Percentiles rank a stretch among this genome's conserved stretches.
These are phyloP conservation scores for Dioctria rufipes DNA, from an alignment of 2,888 invertebrate genomes.

Conservation along the genomic window DNA sequence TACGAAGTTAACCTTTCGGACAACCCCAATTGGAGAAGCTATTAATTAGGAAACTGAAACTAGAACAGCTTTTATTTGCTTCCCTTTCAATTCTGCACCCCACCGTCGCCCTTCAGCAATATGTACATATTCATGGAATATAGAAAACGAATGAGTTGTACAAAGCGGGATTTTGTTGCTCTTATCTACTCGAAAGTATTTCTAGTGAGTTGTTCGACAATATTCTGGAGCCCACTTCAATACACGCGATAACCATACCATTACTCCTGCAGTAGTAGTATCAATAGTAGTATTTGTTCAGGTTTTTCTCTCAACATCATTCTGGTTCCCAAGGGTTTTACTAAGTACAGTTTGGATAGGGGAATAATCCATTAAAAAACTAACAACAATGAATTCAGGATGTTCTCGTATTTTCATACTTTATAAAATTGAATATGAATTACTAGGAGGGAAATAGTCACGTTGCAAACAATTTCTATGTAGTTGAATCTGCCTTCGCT, in stretches of 20 bases:
- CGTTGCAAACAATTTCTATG: conserved; percentile 41
- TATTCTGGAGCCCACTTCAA: conserved; percentile 15
- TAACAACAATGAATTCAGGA: conserved; percentile 40
- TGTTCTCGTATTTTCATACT: conserved; percentile 45
- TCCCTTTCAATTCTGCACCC: not conserved
- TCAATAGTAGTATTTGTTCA: not conserved
- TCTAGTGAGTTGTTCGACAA: not conserved
- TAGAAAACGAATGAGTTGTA: not conserved
- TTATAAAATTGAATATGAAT: conserved; percentile 48
- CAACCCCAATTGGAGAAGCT: not conserved
- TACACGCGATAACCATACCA: conserved; percentile 16
- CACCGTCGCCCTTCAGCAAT: not conserved
- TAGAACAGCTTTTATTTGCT: conserved; percentile 10
- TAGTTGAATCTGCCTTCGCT: too few species aligned
- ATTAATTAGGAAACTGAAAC: conserved; percentile 18
- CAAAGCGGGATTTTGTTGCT: conserved; percentile 20
- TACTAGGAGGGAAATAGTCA: conserved; percentile 35
- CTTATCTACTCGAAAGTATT: not conserved
- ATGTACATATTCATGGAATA: not conserved
- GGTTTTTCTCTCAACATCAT: not conserved
- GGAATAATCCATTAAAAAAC: not conserved
- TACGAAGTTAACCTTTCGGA: conserved; percentile 1
- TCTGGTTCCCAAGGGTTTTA: conserved; percentile 1
- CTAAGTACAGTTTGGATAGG: not conserved
- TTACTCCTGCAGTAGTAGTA: not conserved